Evolutionary conservation across 1,140 invertebrate species (phyloP), one percentile per base, ranked within the genome.

Genomic region (Monochamus saltuarius): DNA sequence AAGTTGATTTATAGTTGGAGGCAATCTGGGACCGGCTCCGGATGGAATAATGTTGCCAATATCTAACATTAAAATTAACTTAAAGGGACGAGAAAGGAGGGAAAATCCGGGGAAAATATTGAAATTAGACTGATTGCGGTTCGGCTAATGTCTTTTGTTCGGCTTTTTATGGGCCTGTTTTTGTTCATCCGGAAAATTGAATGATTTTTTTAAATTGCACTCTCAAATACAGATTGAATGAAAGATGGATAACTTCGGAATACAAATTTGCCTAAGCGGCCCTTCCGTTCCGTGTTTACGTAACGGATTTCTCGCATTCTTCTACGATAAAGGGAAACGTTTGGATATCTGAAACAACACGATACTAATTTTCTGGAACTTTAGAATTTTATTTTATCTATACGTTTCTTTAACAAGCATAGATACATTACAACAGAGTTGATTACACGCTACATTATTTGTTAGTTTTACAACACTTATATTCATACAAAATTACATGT

Each of bases 61-160:
- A 60, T 60, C 59, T 47, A 60, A 54, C 59, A 60, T 60, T 60
- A 60, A 60, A 60, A 60, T 60, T 60, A 60, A 60, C 50, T 60
- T 55, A 55, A 55, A 52, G 51, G 50, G 52, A 52, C 14, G 14
- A 39, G 17, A 51, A 46, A 57, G 49, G 49, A 51, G 49, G 47
- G 40, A 22, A 50, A 29, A 29, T 52, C 14, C 40, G 51, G 46
- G 59, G 50, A 53, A 60, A 60, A 60, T 60, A 60, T 60, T 52
- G 59, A 60, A 60, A 60, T 60, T 60, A 60, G 54, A 60, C 50
- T 55, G 59, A 60, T 60, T 60, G 50, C 59, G 51, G 51, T 39
- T 47, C 38, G 42, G 51, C 59, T 60, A 60, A 60, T 60, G 59
- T 60, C 59, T 60, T 55, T 55, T 51, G 40, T 60, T 55, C 51